phyloP scores from a whole-genome alignment of 2,797 vertebrate species.

The Microtus californicus region DNA sequence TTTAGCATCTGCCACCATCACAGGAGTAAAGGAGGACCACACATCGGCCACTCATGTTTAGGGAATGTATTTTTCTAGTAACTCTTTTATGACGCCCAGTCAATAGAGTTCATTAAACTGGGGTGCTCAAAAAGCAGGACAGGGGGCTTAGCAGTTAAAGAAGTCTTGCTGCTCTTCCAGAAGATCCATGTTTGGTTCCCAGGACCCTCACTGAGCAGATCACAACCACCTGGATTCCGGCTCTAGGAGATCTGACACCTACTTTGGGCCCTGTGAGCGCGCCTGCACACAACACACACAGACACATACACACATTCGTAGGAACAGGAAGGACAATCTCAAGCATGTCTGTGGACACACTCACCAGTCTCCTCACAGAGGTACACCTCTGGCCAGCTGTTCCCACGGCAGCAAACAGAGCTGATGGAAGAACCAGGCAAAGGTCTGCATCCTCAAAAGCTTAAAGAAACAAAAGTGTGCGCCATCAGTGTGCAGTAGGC shows the following conservation, averaged over 20 bases:
- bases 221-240: neutral
- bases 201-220: neutral
- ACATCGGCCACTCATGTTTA: rapidly evolving
- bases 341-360: neutral
- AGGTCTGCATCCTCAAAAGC: constrained; percentile 98
- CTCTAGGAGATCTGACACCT: neutral
- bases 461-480: constrained; percentile 70
- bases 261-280: neutral
- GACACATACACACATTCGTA: neutral
- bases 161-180: neutral
- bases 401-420: constrained; percentile 96
- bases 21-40: no score
- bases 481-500: neutral
- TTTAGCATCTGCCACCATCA: neutral
- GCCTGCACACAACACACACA: neutral
- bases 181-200: neutral
- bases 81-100: neutral
- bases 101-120: neutral
- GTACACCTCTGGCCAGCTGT: constrained; percentile 98
- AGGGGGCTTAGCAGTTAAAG: neutral
- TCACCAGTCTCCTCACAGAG: constrained; percentile 94
- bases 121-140: neutral
- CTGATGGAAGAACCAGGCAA: constrained; percentile 94
- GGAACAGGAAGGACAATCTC: neutral
- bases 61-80: neutral